Evolutionary conservation across 2,113 vertebrate species (phyloP).

Genomic region (Festucalex cinctus): DNA sequence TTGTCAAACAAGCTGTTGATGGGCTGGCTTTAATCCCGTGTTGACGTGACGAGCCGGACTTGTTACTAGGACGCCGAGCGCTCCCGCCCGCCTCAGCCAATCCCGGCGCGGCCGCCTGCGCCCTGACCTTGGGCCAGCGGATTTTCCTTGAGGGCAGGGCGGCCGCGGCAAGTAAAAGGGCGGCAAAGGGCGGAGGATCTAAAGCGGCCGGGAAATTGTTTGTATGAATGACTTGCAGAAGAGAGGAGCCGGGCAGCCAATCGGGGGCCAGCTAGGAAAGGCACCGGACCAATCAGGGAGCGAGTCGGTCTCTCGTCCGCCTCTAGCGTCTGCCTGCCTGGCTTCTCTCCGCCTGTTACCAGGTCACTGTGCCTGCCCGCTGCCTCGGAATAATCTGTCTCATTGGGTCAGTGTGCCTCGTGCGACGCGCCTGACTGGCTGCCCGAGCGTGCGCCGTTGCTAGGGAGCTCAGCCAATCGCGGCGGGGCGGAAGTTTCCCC

Average conservation of each 20-base stretch:
- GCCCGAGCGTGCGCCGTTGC: conserved; percentile 71
- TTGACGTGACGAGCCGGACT: conserved; percentile 57
- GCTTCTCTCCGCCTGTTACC: conserved; percentile 75
- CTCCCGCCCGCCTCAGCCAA: conserved; percentile 64
- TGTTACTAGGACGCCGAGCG: conserved; percentile 72
- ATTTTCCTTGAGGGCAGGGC: conserved; percentile 61
- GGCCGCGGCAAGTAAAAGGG: conserved; percentile 45
- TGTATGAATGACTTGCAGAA: conserved; percentile 76
- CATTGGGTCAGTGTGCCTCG: conserved; percentile 78
- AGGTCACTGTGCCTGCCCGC: conserved; percentile 74
- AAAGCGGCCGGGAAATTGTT: conserved; percentile 46
- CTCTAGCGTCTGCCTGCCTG: conserved; percentile 59
- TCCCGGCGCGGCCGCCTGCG: conserved; percentile 50
- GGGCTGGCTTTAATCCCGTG: conserved; percentile 53
- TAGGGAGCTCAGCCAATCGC: conserved; percentile 74
- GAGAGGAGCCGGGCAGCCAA: conserved; percentile 46
- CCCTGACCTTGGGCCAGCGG: conserved; percentile 66
- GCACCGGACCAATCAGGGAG: conserved; percentile 47
- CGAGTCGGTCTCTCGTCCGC: conserved; percentile 31
- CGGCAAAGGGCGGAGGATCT: conserved; percentile 43
- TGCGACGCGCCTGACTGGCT: conserved; percentile 69
- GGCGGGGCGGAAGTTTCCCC: conserved; percentile 63
- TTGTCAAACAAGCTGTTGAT: conserved; percentile 64
- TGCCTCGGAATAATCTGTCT: conserved; percentile 63
- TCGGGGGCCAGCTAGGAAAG: conserved; percentile 32